phyloP scores from a whole-genome alignment of 2,797 vertebrate genomes.

The Hypotaenidia philippensis region DNA sequence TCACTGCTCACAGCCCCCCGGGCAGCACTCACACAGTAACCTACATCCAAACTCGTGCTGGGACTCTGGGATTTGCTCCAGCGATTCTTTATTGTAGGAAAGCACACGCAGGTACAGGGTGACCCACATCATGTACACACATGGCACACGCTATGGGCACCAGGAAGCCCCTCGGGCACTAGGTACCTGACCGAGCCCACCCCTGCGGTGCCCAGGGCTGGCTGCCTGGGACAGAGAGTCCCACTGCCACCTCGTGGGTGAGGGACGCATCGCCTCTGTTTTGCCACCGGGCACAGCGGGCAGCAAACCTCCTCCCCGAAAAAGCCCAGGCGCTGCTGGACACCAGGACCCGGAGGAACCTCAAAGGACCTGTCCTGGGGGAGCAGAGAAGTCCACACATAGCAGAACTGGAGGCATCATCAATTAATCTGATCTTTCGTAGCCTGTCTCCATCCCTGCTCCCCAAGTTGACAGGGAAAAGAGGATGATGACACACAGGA shows the following conservation, averaged over 20 bases:
- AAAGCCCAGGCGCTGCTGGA: background rate
- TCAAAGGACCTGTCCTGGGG: background rate
- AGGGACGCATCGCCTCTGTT: background rate
- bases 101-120: background rate
- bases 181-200: background rate
- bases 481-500: background rate
- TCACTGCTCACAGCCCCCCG: accelerated
- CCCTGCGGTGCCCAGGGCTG: background rate
- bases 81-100: slow-evolving; percentile 25
- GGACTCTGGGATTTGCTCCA: background rate
- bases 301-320: background rate
- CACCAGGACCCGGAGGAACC: background rate
- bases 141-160: background rate
- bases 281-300: background rate
- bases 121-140: background rate
- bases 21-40: background rate
- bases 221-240: slow-evolving; percentile 34
- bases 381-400: background rate
- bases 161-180: background rate
- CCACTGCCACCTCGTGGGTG: slow-evolving; percentile 72
- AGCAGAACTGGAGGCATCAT: background rate
- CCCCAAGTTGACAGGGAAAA: background rate
- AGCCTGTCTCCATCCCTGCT: background rate
- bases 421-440: background rate
- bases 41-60: background rate